These are phyloP conservation scores for Anhinga anhinga DNA, from an alignment of 2,113 vertebrate genomes.

Conservation along the genomic window DNA sequence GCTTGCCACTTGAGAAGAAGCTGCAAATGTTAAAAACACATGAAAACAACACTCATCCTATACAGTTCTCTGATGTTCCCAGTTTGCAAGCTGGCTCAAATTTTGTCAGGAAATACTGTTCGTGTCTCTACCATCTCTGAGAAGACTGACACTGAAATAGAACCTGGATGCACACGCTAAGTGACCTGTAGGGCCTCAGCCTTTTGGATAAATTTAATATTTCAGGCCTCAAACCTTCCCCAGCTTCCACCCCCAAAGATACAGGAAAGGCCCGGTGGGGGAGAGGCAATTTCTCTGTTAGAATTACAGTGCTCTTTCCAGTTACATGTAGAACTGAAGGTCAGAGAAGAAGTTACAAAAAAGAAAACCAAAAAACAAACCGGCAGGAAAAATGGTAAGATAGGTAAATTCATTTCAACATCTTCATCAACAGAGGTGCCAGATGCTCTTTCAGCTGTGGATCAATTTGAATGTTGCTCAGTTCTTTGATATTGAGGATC, in stretches of 20 bases:
- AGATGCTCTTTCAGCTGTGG: conserved; percentile 64
- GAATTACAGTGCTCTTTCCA: neutral
- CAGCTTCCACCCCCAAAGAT: neutral
- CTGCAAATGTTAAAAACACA: neutral
- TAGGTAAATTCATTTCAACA: conserved; percentile 62
- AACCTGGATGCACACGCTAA: neutral
- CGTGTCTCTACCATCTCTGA: neutral
- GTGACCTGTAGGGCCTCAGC: neutral
- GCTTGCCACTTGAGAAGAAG: neutral
- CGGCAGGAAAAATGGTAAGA: neutral
- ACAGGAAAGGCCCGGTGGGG: neutral
- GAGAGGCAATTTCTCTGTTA: neutral
- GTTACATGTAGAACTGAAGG: neutral
- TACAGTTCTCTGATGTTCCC: neutral
- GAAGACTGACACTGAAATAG: conserved; percentile 2
- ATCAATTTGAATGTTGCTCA: conserved; percentile 63
- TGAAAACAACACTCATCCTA: neutral
- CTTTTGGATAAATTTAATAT: neutral
- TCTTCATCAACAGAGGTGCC: conserved; percentile 66
- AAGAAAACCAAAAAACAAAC: neutral
- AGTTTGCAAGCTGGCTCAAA: neutral
- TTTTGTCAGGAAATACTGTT: neutral
- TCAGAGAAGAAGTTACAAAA: neutral
- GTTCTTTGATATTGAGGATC: conserved; percentile 66
- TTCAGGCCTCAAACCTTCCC: neutral